Percentiles rank a stretch among this genome's conserved stretches.
Evolutionary conservation across 2,113 vertebrate genomes (phyloP).

Genomic region (Tragelaphus imberbis): DNA sequence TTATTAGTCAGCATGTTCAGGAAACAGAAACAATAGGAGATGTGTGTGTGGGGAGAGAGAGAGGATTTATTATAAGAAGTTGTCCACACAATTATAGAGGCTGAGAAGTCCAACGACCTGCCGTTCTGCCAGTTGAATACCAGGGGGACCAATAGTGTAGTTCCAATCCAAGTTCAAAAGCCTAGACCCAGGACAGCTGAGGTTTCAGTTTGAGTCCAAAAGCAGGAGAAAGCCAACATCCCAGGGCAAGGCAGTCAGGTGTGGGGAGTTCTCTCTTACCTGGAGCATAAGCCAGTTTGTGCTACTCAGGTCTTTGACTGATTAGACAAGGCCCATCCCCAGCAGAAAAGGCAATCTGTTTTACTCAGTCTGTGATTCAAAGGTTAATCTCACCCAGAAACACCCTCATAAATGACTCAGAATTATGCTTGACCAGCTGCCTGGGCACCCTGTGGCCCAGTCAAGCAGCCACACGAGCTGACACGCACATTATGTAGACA

Average conservation of each 20-base stretch:
- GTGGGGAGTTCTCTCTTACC: background rate
- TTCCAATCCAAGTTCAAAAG: background rate
- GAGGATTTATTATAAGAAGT: background rate
- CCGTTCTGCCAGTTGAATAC: background rate
- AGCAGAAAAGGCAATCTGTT: background rate
- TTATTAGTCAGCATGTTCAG: background rate
- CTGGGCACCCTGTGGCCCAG: background rate
- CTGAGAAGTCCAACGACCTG: background rate
- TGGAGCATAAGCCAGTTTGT: background rate
- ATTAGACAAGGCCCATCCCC: background rate
- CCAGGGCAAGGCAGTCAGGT: background rate
- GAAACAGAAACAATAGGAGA: background rate
- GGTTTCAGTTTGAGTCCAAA: background rate
- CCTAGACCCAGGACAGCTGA: background rate
- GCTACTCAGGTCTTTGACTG: background rate
- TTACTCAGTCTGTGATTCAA: background rate
- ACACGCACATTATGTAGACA: background rate
- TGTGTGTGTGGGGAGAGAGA: background rate
- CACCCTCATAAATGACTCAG: background rate
- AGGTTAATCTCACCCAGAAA: background rate
- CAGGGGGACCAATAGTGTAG: no score
- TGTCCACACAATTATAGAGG: background rate
- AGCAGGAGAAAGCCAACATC: background rate
- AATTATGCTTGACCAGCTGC: background rate
- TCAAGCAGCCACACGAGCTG: background rate